Evolutionary conservation across 1,140 invertebrate genomes (phyloP).

Genomic region (Brachionus asplanchnoidis): DNA sequence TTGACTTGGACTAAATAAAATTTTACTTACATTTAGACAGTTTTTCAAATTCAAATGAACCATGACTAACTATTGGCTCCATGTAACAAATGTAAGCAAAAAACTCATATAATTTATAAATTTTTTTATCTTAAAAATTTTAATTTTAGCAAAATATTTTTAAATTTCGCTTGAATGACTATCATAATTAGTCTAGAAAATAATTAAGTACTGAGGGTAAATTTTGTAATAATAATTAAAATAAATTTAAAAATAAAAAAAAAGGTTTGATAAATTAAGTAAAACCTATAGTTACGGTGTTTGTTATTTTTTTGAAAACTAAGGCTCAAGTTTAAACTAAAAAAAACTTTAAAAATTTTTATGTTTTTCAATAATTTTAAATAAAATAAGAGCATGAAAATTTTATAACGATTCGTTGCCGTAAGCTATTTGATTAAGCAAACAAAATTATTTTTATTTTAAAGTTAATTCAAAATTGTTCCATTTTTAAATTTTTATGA

Average conservation of each 20-base stretch:
- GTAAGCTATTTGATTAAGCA: no score
- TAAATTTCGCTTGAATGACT: not conserved
- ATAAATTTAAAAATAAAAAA: not conserved
- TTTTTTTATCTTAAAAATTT: not conserved
- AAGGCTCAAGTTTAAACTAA: no score
- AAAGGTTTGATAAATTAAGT: not conserved
- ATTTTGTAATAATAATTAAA: not conserved
- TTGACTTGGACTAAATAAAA: not conserved
- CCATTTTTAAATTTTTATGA: not conserved
- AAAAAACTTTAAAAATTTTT: no score
- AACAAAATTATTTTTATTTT: not conserved
- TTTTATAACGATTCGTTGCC: no score
- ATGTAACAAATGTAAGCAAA: not conserved
- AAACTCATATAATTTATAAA: not conserved
- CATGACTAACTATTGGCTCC: not conserved
- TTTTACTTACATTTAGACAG: not conserved
- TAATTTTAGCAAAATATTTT: not conserved
- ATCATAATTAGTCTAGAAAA: not conserved
- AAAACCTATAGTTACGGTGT: not conserved
- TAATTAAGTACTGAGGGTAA: not conserved
- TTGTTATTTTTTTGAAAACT: not conserved
- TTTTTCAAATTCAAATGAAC: not conserved
- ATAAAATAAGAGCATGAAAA: no score
- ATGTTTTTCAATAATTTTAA: no score
- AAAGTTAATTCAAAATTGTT: not conserved